These are phyloP conservation scores for Irena cyanogastra DNA, from an alignment of 2,113 vertebrate species.

Conservation along the genomic window DNA sequence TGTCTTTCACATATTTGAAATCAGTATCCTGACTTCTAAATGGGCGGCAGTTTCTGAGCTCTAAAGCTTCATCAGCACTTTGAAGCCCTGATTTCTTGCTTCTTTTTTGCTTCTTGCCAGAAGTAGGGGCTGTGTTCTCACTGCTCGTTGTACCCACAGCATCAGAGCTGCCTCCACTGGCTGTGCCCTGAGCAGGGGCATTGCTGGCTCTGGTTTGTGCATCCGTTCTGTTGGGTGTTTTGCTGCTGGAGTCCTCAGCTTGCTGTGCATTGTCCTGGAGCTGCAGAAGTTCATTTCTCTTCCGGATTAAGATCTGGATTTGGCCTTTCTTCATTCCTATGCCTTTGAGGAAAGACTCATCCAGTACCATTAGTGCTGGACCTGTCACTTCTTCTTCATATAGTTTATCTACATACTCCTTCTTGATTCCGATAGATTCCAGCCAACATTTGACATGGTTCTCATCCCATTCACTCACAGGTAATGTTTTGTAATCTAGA, in stretches of 20 bases:
- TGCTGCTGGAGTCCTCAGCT: not conserved
- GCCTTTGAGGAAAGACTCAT: conserved; percentile 67
- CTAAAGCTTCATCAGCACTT: not conserved
- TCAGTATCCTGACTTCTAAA: conserved; percentile 64
- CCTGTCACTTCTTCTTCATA: conserved; percentile 75
- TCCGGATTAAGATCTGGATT: conserved; percentile 69
- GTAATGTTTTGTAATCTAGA: conserved; percentile 45
- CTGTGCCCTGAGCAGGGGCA: fast-evolving
- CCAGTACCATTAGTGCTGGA: conserved; percentile 53
- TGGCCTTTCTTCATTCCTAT: conserved; percentile 75
- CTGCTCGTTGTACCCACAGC: not conserved
- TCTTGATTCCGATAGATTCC: conserved; percentile 68
- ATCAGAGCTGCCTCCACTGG: not conserved
- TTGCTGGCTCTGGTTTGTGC: not conserved
- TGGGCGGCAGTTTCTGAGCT: conserved; percentile 58
- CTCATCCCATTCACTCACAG: conserved; percentile 72
- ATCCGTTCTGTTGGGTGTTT: fast-evolving
- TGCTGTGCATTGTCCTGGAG: not conserved
- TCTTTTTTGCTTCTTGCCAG: not conserved
- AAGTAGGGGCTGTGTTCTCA: not conserved
- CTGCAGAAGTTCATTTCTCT: conserved; percentile 60
- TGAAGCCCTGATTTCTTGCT: not conserved
- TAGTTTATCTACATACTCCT: conserved; percentile 68
- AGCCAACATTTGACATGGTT: conserved; percentile 76
- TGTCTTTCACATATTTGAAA: conserved; percentile 73